Percentiles rank a stretch among this genome's conserved stretches.
Evolutionary conservation across 2,113 vertebrate genomes (phyloP).

Genomic region (Pan troglodytes): NHGRI_mPanTro3-v2.1_pri NC_072418.2:34017501-34018000

Average conservation of each 20-base stretch:
- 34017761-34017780: no score
- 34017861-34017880: fast-evolving
- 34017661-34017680: background rate
- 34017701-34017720: background rate
- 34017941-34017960: background rate
- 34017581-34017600: background rate
- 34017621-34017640: background rate
- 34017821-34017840: background rate
- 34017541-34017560: background rate
- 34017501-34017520: background rate
- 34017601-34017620: background rate
- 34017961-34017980: background rate
- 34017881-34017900: background rate
- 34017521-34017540: background rate
- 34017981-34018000: background rate
- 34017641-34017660: background rate
- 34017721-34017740: background rate
- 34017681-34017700: background rate
- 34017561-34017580: background rate
- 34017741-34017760: background rate
- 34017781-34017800: background rate
- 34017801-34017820: background rate
- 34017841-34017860: fast-evolving
- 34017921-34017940: fast-evolving
- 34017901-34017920: background rate